phyloP scores from a whole-genome alignment of 2,113 vertebrate genomes.

The Coracopsis vasa region DNA sequence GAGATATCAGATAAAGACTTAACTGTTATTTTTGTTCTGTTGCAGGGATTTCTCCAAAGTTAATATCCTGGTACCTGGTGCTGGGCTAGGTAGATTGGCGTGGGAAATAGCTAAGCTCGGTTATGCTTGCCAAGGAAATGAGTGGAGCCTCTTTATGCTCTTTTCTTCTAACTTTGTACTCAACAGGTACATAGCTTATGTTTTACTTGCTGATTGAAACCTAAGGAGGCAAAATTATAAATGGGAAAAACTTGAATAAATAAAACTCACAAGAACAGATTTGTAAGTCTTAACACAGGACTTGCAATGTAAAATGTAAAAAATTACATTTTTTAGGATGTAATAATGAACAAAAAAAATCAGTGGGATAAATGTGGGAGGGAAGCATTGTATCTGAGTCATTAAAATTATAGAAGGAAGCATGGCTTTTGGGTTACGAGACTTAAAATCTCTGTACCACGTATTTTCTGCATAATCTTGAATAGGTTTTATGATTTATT shows the following conservation, averaged over 20 bases:
- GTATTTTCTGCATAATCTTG: not conserved
- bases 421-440: not conserved
- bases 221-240: not conserved
- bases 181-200: conserved; percentile 88
- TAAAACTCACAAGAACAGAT: not conserved
- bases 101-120: conserved; percentile 97
- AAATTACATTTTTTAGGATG: not conserved
- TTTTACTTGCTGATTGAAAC: conserved; percentile 41
- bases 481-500: not conserved
- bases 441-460: not conserved
- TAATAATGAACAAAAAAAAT: not conserved
- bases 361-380: not conserved
- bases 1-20: conserved; percentile 70
- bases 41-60: conserved; percentile 94
- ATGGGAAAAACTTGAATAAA: not conserved
- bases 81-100: conserved; percentile 94
- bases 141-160: conserved; percentile 99
- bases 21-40: conserved; percentile 75
- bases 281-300: not conserved
- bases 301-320: not conserved
- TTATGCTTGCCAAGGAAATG: conserved; percentile 97
- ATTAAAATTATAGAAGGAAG: not conserved
- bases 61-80: conserved; percentile 94
- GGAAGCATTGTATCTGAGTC: not conserved
- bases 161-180: conserved; percentile 99